A percentile compares a stretch with the other conserved stretches of the same genome.
phyloP scores from a whole-genome alignment of 1,140 invertebrate species.

The Chymomyza costata region DNA sequence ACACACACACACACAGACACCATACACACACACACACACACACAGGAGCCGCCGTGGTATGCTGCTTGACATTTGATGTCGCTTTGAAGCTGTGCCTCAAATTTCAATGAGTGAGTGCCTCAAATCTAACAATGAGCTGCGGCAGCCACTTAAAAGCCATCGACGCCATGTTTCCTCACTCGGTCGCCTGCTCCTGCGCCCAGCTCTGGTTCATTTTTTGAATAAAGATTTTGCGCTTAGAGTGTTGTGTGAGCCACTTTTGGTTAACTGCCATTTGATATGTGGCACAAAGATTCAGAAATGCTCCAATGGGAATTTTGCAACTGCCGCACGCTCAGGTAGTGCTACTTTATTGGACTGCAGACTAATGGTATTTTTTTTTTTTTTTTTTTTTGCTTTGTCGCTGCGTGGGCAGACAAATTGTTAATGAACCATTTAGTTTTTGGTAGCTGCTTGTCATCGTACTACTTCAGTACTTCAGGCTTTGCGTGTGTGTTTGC shows the following conservation, averaged over 20 bases:
- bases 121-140: slow-evolving; percentile 33
- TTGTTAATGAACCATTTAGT: slow-evolving; percentile 60
- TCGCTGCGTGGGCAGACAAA: neutral
- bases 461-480: too few species aligned
- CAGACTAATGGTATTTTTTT: too few species aligned
- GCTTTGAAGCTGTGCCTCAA: slow-evolving; percentile 35
- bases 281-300: slow-evolving; percentile 23
- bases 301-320: slow-evolving; percentile 15
- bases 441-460: too few species aligned
- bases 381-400: too few species aligned
- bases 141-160: slow-evolving; percentile 28
- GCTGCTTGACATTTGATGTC: slow-evolving; percentile 51
- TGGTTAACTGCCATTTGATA: slow-evolving; percentile 30
- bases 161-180: neutral
- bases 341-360: neutral
- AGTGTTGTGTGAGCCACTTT: slow-evolving; percentile 10
- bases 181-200: too few species aligned
- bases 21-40: neutral
- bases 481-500: slow-evolving; percentile 13
- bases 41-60: slow-evolving; percentile 18
- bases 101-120: slow-evolving; percentile 51
- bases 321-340: neutral
- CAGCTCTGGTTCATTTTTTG: too few species aligned
- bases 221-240: too few species aligned
- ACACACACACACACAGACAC: neutral